Percentiles rank a stretch among this genome's conserved stretches.
phyloP scores from a whole-genome alignment of 1,140 invertebrate genomes.

The Lethocerus indicus region DNA sequence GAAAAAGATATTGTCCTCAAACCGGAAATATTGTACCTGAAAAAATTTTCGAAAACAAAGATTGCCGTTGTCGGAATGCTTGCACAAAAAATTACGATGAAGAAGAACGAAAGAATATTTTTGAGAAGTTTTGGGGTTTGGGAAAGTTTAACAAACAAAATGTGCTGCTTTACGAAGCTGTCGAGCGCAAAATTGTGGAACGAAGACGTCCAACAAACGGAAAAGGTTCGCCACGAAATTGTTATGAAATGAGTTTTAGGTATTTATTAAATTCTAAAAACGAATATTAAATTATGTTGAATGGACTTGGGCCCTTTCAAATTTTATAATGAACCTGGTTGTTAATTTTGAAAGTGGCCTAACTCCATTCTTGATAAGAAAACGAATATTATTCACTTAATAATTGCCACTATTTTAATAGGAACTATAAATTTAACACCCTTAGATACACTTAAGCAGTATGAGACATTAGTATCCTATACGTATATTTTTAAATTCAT shows the following conservation, averaged over 20 bases:
- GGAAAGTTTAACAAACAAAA: conserved; percentile 15
- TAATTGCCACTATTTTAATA: too few species aligned
- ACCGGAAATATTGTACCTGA: conserved; percentile 10
- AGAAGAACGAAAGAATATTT: conserved; percentile 14
- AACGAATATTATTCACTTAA: too few species aligned
- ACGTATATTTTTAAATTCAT: too few species aligned
- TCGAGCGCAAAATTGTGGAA: conserved; percentile 5
- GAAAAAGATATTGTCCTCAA: neutral
- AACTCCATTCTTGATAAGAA: too few species aligned
- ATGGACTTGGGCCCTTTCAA: too few species aligned
- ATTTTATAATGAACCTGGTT: too few species aligned
- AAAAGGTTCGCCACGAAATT: conserved; percentile 8
- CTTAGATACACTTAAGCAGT: too few species aligned
- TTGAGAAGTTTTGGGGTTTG: conserved; percentile 15
- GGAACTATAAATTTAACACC: too few species aligned
- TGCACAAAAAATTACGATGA: conserved; percentile 12
- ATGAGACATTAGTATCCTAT: too few species aligned
- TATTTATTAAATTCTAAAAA: conserved; percentile 10
- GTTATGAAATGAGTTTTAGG: conserved; percentile 10
- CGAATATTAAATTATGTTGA: too few species aligned
- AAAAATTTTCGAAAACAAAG: conserved; percentile 14
- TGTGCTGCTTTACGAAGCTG: conserved; percentile 12
- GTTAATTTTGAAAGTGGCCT: too few species aligned
- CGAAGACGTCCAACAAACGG: conserved; percentile 8
- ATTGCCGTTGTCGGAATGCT: conserved; percentile 12